These are phyloP conservation scores for Bicyclus anynana DNA, from an alignment of 1,140 invertebrate species.

Conservation along the genomic window DNA sequence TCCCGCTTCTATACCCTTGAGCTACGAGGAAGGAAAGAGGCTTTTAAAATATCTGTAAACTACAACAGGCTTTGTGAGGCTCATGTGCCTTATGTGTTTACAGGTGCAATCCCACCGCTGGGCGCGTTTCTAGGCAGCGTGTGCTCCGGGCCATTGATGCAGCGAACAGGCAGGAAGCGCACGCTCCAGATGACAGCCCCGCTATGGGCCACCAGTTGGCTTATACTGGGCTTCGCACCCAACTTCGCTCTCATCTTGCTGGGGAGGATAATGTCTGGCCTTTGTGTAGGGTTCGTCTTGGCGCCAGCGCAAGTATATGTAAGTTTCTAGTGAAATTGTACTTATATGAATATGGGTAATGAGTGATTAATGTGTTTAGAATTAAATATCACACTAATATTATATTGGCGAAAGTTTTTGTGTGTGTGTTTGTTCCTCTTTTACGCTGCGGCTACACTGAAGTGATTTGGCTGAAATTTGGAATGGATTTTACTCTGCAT, in stretches of 20 bases:
- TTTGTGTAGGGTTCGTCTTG: slow-evolving; percentile 79
- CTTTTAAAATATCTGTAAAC: no score
- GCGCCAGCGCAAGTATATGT: slow-evolving; percentile 82
- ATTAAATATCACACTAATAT: no score
- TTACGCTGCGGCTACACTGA: no score
- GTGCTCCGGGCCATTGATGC: slow-evolving; percentile 72
- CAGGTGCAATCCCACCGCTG: slow-evolving; percentile 77
- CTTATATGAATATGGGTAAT: no score
- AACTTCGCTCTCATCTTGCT: slow-evolving; percentile 65
- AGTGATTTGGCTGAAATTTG: no score
- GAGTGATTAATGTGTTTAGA: no score
- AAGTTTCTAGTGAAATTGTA: slow-evolving; percentile 32
- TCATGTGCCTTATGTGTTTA: background rate
- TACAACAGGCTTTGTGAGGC: no score
- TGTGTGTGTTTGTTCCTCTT: no score
- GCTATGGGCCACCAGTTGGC: slow-evolving; percentile 77
- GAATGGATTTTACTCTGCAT: no score
- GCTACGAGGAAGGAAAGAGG: no score
- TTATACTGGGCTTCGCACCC: slow-evolving; percentile 69
- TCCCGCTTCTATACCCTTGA: no score
- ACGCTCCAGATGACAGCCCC: slow-evolving; percentile 70
- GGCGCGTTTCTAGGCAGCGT: slow-evolving; percentile 77
- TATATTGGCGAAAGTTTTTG: no score
- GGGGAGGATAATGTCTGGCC: slow-evolving; percentile 78
- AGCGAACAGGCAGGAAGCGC: slow-evolving; percentile 66